Base-by-base conservation (phyloP, 2,888 invertebrate species). In the Pandemis corylana region DNA sequence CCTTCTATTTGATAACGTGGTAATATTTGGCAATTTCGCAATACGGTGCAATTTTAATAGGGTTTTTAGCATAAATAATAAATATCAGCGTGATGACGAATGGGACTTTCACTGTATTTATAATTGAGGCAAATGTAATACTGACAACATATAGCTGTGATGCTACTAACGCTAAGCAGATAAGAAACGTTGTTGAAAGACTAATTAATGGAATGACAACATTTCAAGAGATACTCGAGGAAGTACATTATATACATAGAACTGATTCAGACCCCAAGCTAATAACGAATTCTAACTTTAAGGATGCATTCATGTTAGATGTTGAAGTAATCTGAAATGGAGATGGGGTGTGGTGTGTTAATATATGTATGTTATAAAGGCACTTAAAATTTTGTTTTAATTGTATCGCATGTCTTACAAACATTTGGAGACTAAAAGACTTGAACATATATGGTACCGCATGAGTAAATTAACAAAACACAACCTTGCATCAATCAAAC, bases 1-100 rank as follows among this genome's bases (percentile, higher is more conserved):
- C 74, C 70, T 63, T 63, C 66, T 49, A 65, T 65, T 75, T 71
- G 62, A 62, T 75, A 75, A 70, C 53, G 62, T 62, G 69, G 65
- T 69, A 66, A 72, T 51, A 75, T 75, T 75, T 53, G 74, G 66
- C 70, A 66, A 66, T 75, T 75, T 75, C 69, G 65, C 69, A 75
- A 75, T 51, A 70, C 36, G 6, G 59, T 36, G 70, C 65, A 75
- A 70, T 36, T 41, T 68, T 64, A 65, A 65, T 67, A 67, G 36
- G 70, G 41, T 53, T 41, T 75, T 75, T 71, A 71, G 61, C 68
- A 71, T 75, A 70, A 70, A 76, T 73, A 69, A 71, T 75, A 70
- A 70, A 76, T 73, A 69, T 41, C 53, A 67, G 44, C 15, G 13
- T 56, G 20, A 59, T 56, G 73, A 51, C 65, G 64, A 62, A 65